Percentiles rank a stretch among this genome's conserved stretches.
phyloP scores from a whole-genome alignment of 2,888 invertebrate genomes.

The Tipula vernalis region DNA sequence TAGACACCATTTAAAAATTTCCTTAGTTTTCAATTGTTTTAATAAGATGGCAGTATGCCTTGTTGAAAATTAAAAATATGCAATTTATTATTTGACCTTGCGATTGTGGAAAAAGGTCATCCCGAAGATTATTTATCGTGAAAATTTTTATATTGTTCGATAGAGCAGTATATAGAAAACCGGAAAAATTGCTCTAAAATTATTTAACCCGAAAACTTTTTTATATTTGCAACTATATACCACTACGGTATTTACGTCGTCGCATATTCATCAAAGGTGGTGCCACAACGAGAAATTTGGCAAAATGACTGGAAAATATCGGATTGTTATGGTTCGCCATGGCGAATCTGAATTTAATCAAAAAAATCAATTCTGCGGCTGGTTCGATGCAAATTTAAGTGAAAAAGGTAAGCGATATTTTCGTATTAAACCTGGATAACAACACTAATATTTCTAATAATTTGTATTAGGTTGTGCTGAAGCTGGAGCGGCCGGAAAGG shows the following conservation, averaged over 20 bases:
- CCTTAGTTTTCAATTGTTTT: background rate
- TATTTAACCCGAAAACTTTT: background rate
- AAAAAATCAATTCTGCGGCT: constrained; percentile 60
- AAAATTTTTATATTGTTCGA: background rate
- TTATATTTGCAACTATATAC: background rate
- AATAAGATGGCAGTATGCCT: background rate
- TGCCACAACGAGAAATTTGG: background rate
- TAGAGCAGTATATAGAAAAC: background rate
- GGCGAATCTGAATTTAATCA: constrained; percentile 67
- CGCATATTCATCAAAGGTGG: background rate
- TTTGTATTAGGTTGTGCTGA: constrained; percentile 24
- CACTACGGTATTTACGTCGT: background rate
- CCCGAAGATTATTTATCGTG: background rate
- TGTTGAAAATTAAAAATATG: background rate
- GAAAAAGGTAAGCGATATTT: constrained; percentile 42
- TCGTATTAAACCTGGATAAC: background rate
- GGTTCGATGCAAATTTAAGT: constrained; percentile 58
- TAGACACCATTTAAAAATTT: too few species aligned
- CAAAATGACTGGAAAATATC: constrained; percentile 40
- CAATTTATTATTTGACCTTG: background rate
- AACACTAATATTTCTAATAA: background rate
- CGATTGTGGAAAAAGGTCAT: background rate
- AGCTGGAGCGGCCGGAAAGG: constrained; percentile 48
- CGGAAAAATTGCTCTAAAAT: background rate
- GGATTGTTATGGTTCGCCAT: constrained; percentile 58